These are phyloP conservation scores for Clamator glandarius DNA, from an alignment of 2,797 vertebrate species.

Conservation along the genomic window DNA sequence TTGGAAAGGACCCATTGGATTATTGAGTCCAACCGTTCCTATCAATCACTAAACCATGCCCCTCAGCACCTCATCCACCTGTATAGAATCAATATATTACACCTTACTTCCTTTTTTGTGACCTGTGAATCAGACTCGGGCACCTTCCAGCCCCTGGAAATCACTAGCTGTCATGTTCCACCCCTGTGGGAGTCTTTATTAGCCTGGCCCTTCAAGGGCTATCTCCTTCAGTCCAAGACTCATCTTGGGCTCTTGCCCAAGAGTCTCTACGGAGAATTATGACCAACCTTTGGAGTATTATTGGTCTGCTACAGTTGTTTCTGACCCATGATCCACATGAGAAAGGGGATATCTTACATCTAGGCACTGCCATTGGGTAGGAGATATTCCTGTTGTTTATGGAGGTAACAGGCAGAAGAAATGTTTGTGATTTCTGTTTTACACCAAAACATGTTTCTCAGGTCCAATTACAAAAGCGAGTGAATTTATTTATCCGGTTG, in stretches of 20 bases:
- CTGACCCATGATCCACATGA: not conserved
- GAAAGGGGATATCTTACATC: not conserved
- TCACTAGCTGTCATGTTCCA: not conserved
- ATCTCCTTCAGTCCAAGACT: not conserved
- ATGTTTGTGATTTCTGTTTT: not conserved
- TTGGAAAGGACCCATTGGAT: too few relatives aligned
- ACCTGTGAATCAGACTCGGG: not conserved
- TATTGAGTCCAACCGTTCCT: too few relatives aligned
- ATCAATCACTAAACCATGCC: too few relatives aligned
- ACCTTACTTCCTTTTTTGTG: not conserved
- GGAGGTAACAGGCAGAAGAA: not conserved
- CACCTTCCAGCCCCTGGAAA: not conserved
- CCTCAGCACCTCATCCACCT: too few relatives aligned
- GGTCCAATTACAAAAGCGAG: not conserved
- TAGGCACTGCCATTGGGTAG: not conserved
- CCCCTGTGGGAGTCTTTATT: not conserved
- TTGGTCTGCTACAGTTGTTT: not conserved
- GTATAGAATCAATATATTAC: too few relatives aligned
- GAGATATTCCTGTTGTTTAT: not conserved
- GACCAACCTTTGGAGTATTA: not conserved
- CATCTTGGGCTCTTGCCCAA: not conserved
- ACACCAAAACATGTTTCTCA: not conserved
- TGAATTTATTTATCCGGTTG: not conserved
- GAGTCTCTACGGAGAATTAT: not conserved
- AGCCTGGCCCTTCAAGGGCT: accelerated